Evolutionary conservation across 2,888 invertebrate species (phyloP).

Genomic region (Agonopterix alstromeriana): DNA sequence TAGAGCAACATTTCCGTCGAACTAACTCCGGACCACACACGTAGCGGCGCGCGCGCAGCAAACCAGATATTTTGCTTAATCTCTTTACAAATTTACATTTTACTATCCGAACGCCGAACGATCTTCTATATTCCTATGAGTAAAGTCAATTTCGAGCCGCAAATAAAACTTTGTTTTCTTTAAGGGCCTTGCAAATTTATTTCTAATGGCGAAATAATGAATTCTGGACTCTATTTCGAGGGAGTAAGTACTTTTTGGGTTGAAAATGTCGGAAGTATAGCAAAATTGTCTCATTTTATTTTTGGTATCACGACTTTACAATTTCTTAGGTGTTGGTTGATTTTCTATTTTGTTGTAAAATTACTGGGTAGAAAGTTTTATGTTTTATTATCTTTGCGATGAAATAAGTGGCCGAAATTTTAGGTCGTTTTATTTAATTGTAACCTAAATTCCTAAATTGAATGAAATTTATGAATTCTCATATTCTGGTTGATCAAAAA

Average conservation of each 20-base stretch:
- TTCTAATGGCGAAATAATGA: neutral
- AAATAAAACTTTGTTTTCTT: conserved; percentile 6
- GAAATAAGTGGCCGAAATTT: neutral
- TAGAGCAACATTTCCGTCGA: conserved; percentile 19
- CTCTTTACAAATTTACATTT: conserved; percentile 9
- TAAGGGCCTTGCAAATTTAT: conserved; percentile 2
- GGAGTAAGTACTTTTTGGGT: conserved; percentile 7
- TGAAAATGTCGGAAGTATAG: conserved; percentile 22
- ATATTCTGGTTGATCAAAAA: neutral
- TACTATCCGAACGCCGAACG: neutral
- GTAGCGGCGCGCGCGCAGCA: conserved; percentile 18
- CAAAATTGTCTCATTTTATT: conserved; percentile 26
- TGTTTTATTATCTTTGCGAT: neutral
- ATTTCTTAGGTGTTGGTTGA: conserved; percentile 32
- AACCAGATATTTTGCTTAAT: conserved; percentile 21
- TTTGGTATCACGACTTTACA: conserved; percentile 36
- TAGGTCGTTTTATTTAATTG: neutral
- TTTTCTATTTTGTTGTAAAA: conserved; percentile 6
- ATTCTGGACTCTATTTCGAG: neutral
- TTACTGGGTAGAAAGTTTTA: neutral
- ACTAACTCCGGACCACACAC: conserved; percentile 24
- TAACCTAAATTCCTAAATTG: neutral
- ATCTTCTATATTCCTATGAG: neutral
- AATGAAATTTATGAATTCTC: neutral
- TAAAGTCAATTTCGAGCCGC: neutral